phyloP scores from a whole-genome alignment of 2,797 vertebrate genomes.

The Ispidina picta region DNA sequence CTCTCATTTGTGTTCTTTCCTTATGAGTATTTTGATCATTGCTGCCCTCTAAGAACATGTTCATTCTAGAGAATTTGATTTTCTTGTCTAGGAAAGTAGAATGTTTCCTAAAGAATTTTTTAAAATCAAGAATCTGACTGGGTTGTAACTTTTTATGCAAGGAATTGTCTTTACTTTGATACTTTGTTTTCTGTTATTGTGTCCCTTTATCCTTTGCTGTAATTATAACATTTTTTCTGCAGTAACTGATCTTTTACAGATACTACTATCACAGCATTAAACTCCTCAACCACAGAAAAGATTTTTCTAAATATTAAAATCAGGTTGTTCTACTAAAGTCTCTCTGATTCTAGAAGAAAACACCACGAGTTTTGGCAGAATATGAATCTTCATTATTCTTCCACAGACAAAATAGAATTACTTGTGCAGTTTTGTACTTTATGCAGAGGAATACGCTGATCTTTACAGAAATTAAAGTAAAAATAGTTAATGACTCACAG shows the following conservation, averaged over 20 bases:
- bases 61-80: not conserved
- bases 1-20: not conserved
- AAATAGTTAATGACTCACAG: not conserved
- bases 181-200: not conserved
- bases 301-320: not conserved
- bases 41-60: not conserved
- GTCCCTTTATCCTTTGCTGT: not conserved
- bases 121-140: not conserved
- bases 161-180: not conserved
- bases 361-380: not conserved
- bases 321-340: not conserved
- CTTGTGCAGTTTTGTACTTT: not conserved
- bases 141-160: not conserved
- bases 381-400: not conserved
- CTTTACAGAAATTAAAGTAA: not conserved
- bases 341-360: not conserved
- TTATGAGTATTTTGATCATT: not conserved
- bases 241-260: not conserved
- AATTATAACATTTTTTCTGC: not conserved
- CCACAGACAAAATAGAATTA: not conserved
- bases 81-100: not conserved
- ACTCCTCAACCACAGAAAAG: not conserved
- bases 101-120: not conserved
- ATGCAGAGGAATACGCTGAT: not conserved
- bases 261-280: not conserved